Conservation (phyloP, 2,797 vertebrate genomes). For the Clarias pachynema region DNA sequence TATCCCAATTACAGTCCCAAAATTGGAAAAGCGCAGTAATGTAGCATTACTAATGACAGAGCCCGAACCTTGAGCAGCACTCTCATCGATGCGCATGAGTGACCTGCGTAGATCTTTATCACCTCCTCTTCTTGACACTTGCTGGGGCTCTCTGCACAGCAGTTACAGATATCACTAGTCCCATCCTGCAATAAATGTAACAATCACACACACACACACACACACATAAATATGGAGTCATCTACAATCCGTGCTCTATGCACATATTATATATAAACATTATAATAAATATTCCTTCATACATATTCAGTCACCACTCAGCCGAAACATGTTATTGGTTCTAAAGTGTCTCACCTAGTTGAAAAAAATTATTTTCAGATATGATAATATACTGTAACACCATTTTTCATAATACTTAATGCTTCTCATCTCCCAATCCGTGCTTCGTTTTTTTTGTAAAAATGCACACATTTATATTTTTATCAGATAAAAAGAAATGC, state of each 20-base stretch:
- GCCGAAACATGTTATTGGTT: too few relatives aligned
- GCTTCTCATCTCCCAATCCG: too few relatives aligned
- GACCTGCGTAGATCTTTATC: conserved; percentile 77
- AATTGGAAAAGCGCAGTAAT: background rate
- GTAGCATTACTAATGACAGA: background rate
- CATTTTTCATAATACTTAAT: too few relatives aligned
- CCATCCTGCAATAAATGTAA: conserved; percentile 61
- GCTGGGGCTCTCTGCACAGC: conserved; percentile 78
- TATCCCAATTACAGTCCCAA: background rate
- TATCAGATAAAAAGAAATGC: too few relatives aligned
- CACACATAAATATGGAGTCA: background rate
- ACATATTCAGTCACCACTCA: background rate
- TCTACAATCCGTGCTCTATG: background rate
- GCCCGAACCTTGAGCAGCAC: conserved; percentile 81
- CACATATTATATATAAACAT: too few relatives aligned
- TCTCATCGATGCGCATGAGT: conserved; percentile 80
- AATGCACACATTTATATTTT: too few relatives aligned
- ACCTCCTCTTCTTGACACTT: conserved; percentile 78
- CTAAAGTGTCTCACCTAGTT: too few relatives aligned
- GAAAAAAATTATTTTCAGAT: too few relatives aligned
- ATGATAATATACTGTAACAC: too few relatives aligned
- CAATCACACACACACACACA: background rate
- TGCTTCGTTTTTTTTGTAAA: too few relatives aligned
- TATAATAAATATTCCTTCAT: background rate
- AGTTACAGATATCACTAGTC: conserved; percentile 79